Evolutionary conservation across 2,113 vertebrate species (phyloP), one percentile per base, ranked within the genome.

Genomic region (Raja brachyura): DNA sequence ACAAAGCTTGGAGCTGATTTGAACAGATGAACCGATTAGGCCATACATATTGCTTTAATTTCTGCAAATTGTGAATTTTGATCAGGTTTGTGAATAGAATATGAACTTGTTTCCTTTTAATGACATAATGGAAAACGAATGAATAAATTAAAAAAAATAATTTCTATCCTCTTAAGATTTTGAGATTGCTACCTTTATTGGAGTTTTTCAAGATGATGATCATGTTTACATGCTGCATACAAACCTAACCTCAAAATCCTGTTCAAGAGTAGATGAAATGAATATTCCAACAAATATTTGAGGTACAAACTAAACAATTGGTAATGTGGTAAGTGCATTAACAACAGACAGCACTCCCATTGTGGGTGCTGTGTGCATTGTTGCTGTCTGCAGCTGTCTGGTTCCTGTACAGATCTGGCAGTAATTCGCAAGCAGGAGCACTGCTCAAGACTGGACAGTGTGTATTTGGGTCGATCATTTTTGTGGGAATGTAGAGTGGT

Each of bases 41-140:
- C 73, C 66, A 92, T 73, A 63, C 63, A 63, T 86, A 92, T 54
- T 33, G 39, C 66, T 73, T 66, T 20, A 92, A 73, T 92, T 70
- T 73, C 0, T 25, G 14, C 33, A 61, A 92, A 92, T 73, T 33
- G 73, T 73, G 20, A 66, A 48, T 92, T 73, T 18, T 73, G 20
- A 92, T 25, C 66, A 48, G 48, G 18, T 92, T 86, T 86, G 63
- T 16, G 1, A 88, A 28, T 56, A 77, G n/a, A 33, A n/a, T 77
- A 20, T 28, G 31, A 90, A 90, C n/a, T 11, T 66, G 54, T 10
- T 90, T 9, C 8, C 28, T 61, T n/a, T 33, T 73, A 56, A 25
- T 56, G 48, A 83, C 48, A 6, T 20, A 39, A 56, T 16, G 5
- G 0, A 31, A n/a, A 39, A 31, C 11, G 5, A 13, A 39, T 66